These are phyloP conservation scores for Philhelius pedissequus DNA, from an alignment of 2,888 invertebrate genomes.

Conservation along the genomic window DNA sequence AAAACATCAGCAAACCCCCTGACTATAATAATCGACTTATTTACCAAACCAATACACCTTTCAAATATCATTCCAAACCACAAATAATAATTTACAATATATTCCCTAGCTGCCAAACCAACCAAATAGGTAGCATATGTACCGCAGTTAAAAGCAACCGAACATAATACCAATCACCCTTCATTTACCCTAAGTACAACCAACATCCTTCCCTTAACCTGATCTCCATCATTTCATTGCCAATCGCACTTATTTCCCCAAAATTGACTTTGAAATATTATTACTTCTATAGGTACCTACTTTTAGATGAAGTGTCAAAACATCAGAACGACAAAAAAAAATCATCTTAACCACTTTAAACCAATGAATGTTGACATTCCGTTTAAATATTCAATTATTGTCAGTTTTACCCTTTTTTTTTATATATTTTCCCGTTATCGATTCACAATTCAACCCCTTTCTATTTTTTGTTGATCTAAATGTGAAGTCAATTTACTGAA, in stretches of 20 bases:
- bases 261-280: slow-evolving; percentile 12
- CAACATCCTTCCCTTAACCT: background rate
- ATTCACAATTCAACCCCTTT: slow-evolving; percentile 15
- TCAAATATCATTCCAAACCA: background rate
- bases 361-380: slow-evolving; percentile 18
- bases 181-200: background rate
- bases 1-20: background rate
- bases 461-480: background rate
- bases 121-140: background rate
- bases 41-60: background rate
- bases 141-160: background rate
- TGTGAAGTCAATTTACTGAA: slow-evolving; percentile 35
- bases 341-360: slow-evolving; percentile 15
- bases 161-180: background rate
- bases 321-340: background rate
- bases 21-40: background rate
- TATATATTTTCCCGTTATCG: background rate
- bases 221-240: background rate
- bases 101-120: background rate
- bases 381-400: slow-evolving; percentile 55
- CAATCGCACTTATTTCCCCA: background rate
- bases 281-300: background rate
- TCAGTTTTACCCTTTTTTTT: background rate
- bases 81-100: background rate
- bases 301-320: background rate